Base-by-base conservation (phyloP, 2,797 vertebrate species). In the Platyrinchus mystaceus region DNA sequence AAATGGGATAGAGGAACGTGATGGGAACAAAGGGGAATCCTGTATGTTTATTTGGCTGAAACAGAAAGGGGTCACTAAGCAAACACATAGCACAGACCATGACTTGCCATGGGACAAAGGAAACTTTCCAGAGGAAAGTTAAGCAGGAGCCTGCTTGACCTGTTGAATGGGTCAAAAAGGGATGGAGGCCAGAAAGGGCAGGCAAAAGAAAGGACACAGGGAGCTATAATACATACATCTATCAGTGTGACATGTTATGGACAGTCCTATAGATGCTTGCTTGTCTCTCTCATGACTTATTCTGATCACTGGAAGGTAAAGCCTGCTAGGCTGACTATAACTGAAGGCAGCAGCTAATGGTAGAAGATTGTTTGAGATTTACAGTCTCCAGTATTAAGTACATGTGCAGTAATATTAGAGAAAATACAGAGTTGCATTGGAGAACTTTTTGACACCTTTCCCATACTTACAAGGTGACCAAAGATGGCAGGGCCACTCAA, bases 181-280 rank as follows among this genome's bases (percentile, higher is more conserved):
- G 21, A 32, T 74, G 34, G 59, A 73, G 44, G 19, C 23, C 46
- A 80, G 23, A 80, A 68, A 67, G 28, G 24, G 13, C 32, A 75
- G 32, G 15, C 27, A 75, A 66, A 75, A 84, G 43, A 49, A 62
- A 41, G n/a, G 41, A 32, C 47, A 36, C 3, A 14, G 44, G 28
- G 60, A 88, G n/a, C 24, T 44, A 11, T 20, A 17, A n/a, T 16
- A 37, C 6, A 6, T 52, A 62, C 56, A 85, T 47, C 37, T 77
- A 28, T 28, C 56, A 49, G 12, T 32, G 30, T 64, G 60, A 36
- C 1, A 0, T 26, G 19, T 70, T 92, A 7, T 0, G 26, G 56
- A 30, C 63, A 70, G 63, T 37, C 16, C 1, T 1, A 0, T 6
- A 55, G 39, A 26, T 2, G 3, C 39, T 82, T 89, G 60, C 12